phyloP scores from a whole-genome alignment of 2,888 invertebrate genomes.

The Helobdella robusta region DNA sequence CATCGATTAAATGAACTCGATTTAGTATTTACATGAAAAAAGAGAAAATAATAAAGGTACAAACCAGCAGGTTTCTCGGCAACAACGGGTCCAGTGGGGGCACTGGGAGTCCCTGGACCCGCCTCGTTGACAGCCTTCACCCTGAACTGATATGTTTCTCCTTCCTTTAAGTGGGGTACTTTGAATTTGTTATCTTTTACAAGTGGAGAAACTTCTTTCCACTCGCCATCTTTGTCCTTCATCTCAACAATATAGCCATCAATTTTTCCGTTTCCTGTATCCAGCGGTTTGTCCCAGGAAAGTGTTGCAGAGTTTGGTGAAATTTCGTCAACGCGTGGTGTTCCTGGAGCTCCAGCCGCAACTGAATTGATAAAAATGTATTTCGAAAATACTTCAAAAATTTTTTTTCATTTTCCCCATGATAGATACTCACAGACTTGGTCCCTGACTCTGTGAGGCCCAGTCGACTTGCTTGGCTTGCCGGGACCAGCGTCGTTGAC shows the following conservation, averaged over 20 bases:
- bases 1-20: not conserved
- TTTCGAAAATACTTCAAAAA: not conserved
- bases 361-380: slow-evolving; percentile 52
- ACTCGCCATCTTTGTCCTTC: slow-evolving; percentile 70
- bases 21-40: slow-evolving; percentile 7
- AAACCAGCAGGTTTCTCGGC: slow-evolving; percentile 78
- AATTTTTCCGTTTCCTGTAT: slow-evolving; percentile 87
- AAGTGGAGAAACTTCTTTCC: slow-evolving; percentile 60
- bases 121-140: slow-evolving; percentile 93
- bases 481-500: slow-evolving; percentile 56
- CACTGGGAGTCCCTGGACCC: slow-evolving; percentile 76
- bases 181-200: slow-evolving; percentile 74
- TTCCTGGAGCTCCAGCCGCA: slow-evolving; percentile 82
- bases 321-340: slow-evolving; percentile 81
- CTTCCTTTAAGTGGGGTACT: slow-evolving; percentile 88
- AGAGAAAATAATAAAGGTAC: not conserved
- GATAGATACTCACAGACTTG: slow-evolving; percentile 45
- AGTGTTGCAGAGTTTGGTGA: slow-evolving; percentile 95
- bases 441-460: slow-evolving; percentile 47
- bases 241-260: slow-evolving; percentile 98
- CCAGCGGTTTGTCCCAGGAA: slow-evolving; percentile 84
- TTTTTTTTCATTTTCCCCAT: not conserved
- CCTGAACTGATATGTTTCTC: slow-evolving; percentile 92
- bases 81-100: slow-evolving; percentile 75
- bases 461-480: slow-evolving; percentile 84